phyloP scores from a whole-genome alignment of 2,797 vertebrate genomes.

The Artibeus jamaicensis region DNA sequence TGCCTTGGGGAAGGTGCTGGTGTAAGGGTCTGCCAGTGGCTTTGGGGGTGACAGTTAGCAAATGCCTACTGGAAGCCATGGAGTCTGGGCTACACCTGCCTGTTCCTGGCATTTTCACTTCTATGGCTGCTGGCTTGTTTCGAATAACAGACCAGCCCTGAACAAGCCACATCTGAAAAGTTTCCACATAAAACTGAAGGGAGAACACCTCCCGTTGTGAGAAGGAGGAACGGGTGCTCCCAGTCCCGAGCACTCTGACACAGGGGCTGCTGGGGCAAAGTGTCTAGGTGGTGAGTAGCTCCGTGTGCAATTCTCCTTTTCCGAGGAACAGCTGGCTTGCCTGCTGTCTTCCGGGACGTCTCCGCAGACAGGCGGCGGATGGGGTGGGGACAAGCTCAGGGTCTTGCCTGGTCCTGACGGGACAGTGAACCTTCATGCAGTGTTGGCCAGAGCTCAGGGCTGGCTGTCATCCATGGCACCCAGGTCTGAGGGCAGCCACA shows the following conservation, averaged over 20 bases:
- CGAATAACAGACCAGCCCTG: neutral
- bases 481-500: neutral
- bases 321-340: neutral
- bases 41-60: neutral
- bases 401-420: neutral
- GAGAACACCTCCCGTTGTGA: too few relatives aligned
- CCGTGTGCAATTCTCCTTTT: neutral
- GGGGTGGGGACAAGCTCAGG: neutral
- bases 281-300: neutral
- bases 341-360: neutral
- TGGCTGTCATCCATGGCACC: accelerated
- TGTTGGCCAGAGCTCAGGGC: neutral
- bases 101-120: neutral
- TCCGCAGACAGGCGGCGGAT: neutral
- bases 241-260: neutral
- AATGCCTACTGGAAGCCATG: neutral
- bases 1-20: neutral
- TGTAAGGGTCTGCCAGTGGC: neutral
- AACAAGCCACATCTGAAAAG: neutral
- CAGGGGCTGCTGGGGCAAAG: neutral
- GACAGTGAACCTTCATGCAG: neutral
- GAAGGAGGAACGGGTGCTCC: neutral
- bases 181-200: neutral
- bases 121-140: neutral
- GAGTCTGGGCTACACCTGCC: neutral